Evolutionary conservation across 2,888 invertebrate genomes (phyloP), one percentile per base, ranked within the genome.

Genomic region (Tiphia femorata): DNA sequence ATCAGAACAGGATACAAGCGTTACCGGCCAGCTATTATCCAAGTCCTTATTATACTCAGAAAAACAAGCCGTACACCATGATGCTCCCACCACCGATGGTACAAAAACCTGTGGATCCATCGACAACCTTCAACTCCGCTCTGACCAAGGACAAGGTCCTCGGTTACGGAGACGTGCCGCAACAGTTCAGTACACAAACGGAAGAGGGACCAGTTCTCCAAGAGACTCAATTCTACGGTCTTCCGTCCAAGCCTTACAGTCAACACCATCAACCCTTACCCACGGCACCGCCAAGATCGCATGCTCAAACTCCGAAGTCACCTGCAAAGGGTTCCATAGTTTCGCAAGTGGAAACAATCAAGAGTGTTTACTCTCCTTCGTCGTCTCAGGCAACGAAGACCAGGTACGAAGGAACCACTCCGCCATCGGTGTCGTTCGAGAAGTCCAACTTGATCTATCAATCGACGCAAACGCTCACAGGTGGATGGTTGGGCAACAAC

Each of bases 1-100:
- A 67, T 48, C 68, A 69, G 29, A 70, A 71, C 23, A 58, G 74
- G 3, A 65, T 76, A 3, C 77, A 73, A 23, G 65, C 72, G 41
- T 46, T 74, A 6, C 75, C 78, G 1, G 61, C 75, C 2, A 73
- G 71, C 41, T 76, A 78, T 40, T 78, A 77, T 40, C 71, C 77
- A 0, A 73, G 65, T 21, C 56, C 72, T 3, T 75, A 68, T 41
- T 77, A 77, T 44, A 60, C 52, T 12, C 73, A 76, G 25, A 76
- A 86, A 63, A 73, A 83, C 14, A 81, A 86, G 48, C 90, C 90
- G 0, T 88, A 89, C 82, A 90, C 91, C 0, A 88, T 91, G 77
- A 85, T 92, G 51, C 87, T 91, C 57, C 91, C 92, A 10, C 91
- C 92, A 8, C 91, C 91, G 1, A 85, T 87, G 25, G 85, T 86